phyloP scores from a whole-genome alignment of 2,797 vertebrate species.

The Pantherophis vulpinus region DNA sequence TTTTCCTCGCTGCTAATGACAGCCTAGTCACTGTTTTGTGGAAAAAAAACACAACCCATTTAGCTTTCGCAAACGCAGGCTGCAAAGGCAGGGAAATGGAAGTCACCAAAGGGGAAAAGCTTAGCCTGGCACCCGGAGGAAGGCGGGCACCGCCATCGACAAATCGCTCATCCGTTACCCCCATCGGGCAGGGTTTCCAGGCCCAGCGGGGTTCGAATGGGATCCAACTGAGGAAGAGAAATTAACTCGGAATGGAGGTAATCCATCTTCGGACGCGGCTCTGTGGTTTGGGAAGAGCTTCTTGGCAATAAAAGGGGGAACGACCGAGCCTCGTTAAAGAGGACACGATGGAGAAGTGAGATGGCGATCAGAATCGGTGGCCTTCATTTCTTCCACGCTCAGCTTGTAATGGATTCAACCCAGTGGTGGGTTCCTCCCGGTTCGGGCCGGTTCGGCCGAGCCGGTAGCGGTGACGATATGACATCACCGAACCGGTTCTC shows the following conservation, averaged over 20 bases:
- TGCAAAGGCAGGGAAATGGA: conserved; percentile 57
- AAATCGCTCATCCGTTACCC: conserved; percentile 62
- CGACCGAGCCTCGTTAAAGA: conserved; percentile 14
- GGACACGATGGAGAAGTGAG: conserved; percentile 43
- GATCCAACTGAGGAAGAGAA: conserved; percentile 68
- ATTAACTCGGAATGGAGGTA: conserved; percentile 65
- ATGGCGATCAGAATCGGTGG: conserved; percentile 33
- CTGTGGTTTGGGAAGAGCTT: conserved; percentile 51
- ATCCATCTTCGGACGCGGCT: conserved; percentile 65
- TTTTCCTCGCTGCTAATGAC: conserved; percentile 48
- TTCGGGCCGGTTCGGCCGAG: no score
- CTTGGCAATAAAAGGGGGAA: conserved; percentile 29
- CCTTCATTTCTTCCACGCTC: conserved; percentile 21
- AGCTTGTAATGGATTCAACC: not conserved
- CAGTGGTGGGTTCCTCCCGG: no score
- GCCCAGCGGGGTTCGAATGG: conserved; percentile 54
- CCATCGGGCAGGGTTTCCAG: conserved; percentile 63
- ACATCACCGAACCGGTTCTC: no score
- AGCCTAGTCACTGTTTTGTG: conserved; percentile 38
- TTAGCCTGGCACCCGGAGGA: conserved; percentile 49
- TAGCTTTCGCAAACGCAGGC: conserved; percentile 54
- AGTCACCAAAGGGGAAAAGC: conserved; percentile 55
- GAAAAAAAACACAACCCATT: conserved; percentile 56
- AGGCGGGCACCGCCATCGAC: conserved; percentile 45
- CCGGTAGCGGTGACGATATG: no score